These are phyloP conservation scores for Montifringilla adamsi DNA, from an alignment of 2,113 vertebrate genomes.

Conservation along the genomic window DNA sequence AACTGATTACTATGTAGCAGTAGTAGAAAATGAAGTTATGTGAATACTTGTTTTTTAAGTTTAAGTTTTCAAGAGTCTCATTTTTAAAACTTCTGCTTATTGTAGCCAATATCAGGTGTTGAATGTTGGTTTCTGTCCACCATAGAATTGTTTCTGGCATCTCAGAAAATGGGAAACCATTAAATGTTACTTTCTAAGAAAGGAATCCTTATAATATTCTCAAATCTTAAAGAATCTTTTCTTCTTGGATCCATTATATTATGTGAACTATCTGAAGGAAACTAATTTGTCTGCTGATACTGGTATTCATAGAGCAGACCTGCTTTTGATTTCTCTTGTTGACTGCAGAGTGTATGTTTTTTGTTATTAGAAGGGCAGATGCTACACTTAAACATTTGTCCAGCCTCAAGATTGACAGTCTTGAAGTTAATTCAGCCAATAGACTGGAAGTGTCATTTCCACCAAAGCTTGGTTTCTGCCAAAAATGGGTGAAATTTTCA, in stretches of 20 bases:
- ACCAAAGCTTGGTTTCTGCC: neutral
- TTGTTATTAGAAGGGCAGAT: slow-evolving; percentile 9
- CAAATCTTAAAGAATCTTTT: neutral
- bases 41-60: slow-evolving; percentile 4
- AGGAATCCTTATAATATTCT: neutral
- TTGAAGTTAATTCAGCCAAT: neutral
- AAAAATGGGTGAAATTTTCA: neutral
- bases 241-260: neutral
- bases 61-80: neutral
- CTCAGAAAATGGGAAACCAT: neutral
- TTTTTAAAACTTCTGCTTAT: neutral
- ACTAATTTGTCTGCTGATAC: neutral
- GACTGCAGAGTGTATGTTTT: neutral
- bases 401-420: neutral
- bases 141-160: neutral
- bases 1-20: neutral
- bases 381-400: neutral
- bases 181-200: neutral
- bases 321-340: neutral
- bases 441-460: neutral
- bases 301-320: neutral
- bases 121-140: neutral
- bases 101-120: neutral
- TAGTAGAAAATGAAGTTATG: neutral
- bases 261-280: neutral